These are phyloP conservation scores for Scomberomorus guttatus DNA, from an alignment of 2,797 vertebrate species.

Conservation along the genomic window DNA sequence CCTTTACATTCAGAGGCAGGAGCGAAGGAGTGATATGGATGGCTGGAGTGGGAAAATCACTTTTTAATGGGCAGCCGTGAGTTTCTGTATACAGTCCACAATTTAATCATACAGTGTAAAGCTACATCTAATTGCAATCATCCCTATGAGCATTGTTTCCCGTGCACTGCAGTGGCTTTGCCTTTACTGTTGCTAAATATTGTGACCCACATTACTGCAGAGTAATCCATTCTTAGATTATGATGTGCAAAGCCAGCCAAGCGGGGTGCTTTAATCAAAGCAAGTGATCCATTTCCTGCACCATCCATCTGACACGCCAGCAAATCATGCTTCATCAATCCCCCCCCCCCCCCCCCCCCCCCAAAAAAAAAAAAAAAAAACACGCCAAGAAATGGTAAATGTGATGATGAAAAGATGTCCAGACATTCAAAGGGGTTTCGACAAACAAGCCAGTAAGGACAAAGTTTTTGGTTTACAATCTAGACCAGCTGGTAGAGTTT, in stretches of 20 bases:
- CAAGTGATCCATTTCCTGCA: constrained; percentile 79
- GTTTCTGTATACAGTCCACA: constrained; percentile 45
- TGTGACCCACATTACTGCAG: constrained; percentile 81
- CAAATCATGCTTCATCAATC: constrained; percentile 71
- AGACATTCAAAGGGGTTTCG: constrained; percentile 28
- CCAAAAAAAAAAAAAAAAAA: constrained; percentile 36
- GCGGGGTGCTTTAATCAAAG: constrained; percentile 80
- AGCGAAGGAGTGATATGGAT: constrained; percentile 39
- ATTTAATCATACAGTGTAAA: constrained; percentile 55
- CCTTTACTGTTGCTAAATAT: constrained; percentile 74
- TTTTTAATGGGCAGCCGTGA: constrained; percentile 46
- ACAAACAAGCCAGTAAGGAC: constrained; percentile 26
- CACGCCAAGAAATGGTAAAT: constrained; percentile 58
- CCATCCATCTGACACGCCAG: constrained; percentile 73
- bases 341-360: constrained; percentile 7
- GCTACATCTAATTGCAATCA: constrained; percentile 46
- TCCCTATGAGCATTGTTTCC: constrained; percentile 31
- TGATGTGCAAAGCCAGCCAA: constrained; percentile 79
- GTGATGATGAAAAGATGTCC: constrained; percentile 38
- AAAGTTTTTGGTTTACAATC: constrained; percentile 14
- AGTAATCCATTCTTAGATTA: constrained; percentile 82
- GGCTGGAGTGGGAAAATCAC: constrained; percentile 59
- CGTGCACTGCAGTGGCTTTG: constrained; percentile 38
- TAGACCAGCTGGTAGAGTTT: constrained; percentile 11
- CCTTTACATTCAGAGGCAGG: constrained; percentile 48